Percentiles rank a stretch among this genome's conserved stretches.
Conservation (phyloP, 2,888 invertebrate genomes). For the Calameuta idolon region DNA sequence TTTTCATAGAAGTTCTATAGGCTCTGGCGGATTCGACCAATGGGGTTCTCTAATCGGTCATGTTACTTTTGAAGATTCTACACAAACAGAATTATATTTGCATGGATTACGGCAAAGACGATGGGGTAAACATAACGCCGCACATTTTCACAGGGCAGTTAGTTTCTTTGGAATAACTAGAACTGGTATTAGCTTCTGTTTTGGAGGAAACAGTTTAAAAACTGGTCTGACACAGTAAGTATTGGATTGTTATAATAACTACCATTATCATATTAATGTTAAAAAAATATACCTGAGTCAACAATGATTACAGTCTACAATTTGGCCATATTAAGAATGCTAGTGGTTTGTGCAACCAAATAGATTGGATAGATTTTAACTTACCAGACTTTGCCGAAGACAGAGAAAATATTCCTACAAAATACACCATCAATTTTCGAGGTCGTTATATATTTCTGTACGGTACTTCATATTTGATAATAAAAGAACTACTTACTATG, state of each 20-base stretch:
- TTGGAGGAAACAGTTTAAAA: conserved; percentile 70
- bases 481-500: neutral
- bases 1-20: conserved; percentile 61
- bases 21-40: conserved; percentile 72
- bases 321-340: conserved; percentile 71
- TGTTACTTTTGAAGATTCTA: conserved; percentile 68
- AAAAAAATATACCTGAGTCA: conserved; percentile 8
- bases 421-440: conserved; percentile 68
- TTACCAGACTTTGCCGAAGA: conserved; percentile 68
- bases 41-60: conserved; percentile 75
- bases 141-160: conserved; percentile 56
- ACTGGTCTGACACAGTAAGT: conserved; percentile 73
- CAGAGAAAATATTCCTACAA: conserved; percentile 65
- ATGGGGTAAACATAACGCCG: conserved; percentile 62
- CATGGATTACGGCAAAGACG: conserved; percentile 69
- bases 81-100: conserved; percentile 66
- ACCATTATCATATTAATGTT: conserved; percentile 1
- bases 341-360: conserved; percentile 62
- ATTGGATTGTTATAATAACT: conserved; percentile 5
- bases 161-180: conserved; percentile 65
- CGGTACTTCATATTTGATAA: neutral
- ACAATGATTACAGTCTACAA: conserved; percentile 65
- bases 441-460: conserved; percentile 59
- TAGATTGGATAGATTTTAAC: conserved; percentile 69
- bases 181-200: conserved; percentile 72